Conservation (phyloP, 2,888 invertebrate species). For the Nipponacmea schrenckii region DNA sequence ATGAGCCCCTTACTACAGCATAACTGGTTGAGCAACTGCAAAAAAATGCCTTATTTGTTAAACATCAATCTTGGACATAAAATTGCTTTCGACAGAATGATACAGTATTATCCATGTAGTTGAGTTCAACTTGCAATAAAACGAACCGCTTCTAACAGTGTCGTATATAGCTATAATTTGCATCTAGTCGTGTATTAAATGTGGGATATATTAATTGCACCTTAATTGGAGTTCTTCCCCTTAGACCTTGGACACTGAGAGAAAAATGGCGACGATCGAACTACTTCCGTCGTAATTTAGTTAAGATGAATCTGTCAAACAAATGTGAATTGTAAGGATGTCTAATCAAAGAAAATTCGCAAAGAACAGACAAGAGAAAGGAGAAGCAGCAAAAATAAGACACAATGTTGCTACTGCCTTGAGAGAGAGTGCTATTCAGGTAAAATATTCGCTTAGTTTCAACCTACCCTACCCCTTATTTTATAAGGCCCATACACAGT, state of each 20-base stretch:
- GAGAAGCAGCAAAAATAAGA: constrained; percentile 54
- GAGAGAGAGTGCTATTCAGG: constrained; percentile 52
- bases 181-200: too few relatives aligned
- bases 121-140: too few relatives aligned
- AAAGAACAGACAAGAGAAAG: constrained; percentile 45
- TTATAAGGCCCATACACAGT: too few relatives aligned
- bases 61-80: too few relatives aligned
- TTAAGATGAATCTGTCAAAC: too few relatives aligned
- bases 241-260: constrained; percentile 22
- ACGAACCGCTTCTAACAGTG: too few relatives aligned
- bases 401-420: constrained; percentile 51
- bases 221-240: constrained; percentile 27
- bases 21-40: too few relatives aligned
- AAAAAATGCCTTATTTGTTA: too few relatives aligned
- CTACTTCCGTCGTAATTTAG: constrained; percentile 35
- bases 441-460: constrained; percentile 25
- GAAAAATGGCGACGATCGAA: constrained; percentile 33
- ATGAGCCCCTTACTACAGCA: too few relatives aligned
- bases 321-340: neutral
- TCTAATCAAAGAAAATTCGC: constrained; percentile 46
- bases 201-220: neutral
- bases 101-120: too few relatives aligned
- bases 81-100: too few relatives aligned
- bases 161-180: too few relatives aligned
- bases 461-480: neutral